These are phyloP conservation scores for Rostratula benghalensis DNA, from an alignment of 2,113 vertebrate genomes.

Conservation along the genomic window DNA sequence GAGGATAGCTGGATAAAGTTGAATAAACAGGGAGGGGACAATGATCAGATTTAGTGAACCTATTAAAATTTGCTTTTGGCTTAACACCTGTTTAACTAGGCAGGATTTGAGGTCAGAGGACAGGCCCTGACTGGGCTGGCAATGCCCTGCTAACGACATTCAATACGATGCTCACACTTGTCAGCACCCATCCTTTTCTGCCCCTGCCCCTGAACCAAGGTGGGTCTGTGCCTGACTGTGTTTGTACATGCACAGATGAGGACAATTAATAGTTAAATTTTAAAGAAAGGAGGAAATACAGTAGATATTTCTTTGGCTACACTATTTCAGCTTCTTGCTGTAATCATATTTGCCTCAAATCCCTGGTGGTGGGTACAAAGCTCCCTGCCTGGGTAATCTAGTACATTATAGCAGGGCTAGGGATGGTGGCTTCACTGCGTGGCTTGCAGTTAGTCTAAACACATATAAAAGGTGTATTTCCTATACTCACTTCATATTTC, in stretches of 20 bases:
- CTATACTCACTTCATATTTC: not conserved
- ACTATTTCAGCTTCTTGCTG: not conserved
- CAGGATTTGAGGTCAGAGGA: not conserved
- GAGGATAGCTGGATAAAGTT: not conserved
- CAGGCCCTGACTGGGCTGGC: not conserved
- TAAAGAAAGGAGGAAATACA: not conserved
- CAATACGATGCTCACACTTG: not conserved
- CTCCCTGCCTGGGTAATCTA: not conserved
- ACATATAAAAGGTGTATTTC: not conserved
- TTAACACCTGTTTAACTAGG: not conserved
- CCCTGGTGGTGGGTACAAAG: not conserved
- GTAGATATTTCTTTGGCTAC: accelerated
- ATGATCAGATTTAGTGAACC: not conserved
- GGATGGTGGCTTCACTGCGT: accelerated
- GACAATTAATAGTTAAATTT: not conserved
- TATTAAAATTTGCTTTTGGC: not conserved
- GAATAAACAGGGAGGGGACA: not conserved
- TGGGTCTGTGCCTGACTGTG: not conserved
- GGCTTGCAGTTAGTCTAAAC: not conserved
- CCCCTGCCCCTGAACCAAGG: not conserved
- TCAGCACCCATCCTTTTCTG: not conserved
- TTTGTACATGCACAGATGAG: not conserved
- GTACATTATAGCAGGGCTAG: not conserved
- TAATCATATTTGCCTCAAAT: not conserved
- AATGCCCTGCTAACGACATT: not conserved